Percentiles rank a stretch among this genome's conserved stretches.
Conservation (phyloP, 2,888 invertebrate genomes). For the Campopleginae sp. region DNA sequence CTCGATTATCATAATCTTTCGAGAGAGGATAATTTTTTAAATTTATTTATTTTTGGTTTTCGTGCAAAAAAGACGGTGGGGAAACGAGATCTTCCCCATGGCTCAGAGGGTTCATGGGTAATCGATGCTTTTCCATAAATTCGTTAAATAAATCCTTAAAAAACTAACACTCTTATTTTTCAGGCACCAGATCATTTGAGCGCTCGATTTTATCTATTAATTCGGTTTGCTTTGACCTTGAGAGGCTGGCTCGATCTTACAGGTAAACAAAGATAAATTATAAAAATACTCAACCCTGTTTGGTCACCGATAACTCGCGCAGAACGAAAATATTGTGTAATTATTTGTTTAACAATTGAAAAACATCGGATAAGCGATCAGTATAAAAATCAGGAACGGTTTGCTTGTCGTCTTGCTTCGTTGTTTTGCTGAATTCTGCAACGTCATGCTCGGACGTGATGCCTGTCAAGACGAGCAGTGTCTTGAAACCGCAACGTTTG, state of each 20-base stretch:
- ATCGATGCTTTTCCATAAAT: neutral
- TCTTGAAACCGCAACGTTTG: slow-evolving; percentile 93
- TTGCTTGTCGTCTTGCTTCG: slow-evolving; percentile 68
- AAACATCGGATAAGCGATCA: slow-evolving; percentile 82
- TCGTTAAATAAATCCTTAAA: neutral
- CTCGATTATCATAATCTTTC: no score
- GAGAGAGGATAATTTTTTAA: no score
- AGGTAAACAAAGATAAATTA: neutral
- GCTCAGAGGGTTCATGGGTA: neutral
- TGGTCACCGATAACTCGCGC: neutral
- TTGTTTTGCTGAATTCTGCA: slow-evolving; percentile 82
- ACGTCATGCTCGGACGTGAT: slow-evolving; percentile 89
- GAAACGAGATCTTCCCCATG: neutral
- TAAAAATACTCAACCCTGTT: slow-evolving; percentile 13
- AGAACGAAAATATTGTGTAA: neutral
- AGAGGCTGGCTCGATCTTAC: neutral
- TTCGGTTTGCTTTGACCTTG: neutral
- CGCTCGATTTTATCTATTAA: neutral
- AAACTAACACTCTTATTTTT: neutral
- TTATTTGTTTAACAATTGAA: slow-evolving; percentile 59
- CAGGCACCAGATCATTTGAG: neutral
- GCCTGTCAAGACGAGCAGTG: slow-evolving; percentile 94
- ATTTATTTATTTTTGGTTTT: no score
- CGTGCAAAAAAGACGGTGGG: no score
- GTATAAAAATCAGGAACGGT: slow-evolving; percentile 84